Evolutionary conservation across 2,888 invertebrate genomes (phyloP), one percentile per base, ranked within the genome.

Genomic region (Rhingia rostrata): DNA sequence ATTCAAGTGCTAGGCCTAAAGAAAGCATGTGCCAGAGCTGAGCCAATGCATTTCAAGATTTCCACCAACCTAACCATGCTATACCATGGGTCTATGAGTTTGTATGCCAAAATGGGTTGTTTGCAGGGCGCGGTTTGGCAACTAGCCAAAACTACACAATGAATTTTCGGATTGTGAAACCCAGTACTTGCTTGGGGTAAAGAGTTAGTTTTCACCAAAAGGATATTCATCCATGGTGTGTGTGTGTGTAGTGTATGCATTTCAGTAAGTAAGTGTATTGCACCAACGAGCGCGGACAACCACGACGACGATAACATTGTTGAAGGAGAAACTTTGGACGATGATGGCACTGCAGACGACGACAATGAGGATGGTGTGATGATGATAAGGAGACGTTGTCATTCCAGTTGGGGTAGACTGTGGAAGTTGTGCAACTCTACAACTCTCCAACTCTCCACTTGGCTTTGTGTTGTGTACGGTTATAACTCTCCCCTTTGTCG

Each of bases 101-200:
- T 84, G 84, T 84, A 84, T 84, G 84, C 47, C 74, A 75, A 84
- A 84, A 70, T 84, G 84, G 84, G 84, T 80, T 84, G 84, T 75
- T 80, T 80, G 74, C 60, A 80, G 84, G 84, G 84, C 84, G 84
- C 84, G 84, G 84, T 84, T 84, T 84, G 84, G 84, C 84, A 84
- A 84, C 69, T 80, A 66, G 84, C 84, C 84, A 84, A 80, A 84
- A 74, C 80, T 79, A 51, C 61, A 74, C 69, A 80, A 75, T 75
- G 80, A 80, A 84, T 80, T 84, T 84, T 84, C 80, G 70, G 64
- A 72, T 77, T 79, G 79, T 35, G 41, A 66, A 63, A 69, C 70
- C 47, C 22, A 60, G 56, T 66, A 75, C 53, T 84, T 37, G 67
- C 69, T 69, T 66, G 80, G 84, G 69, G 84, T 75, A 80, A 35